Base-by-base conservation (phyloP, 35 echinoderm and acorn worm genomes). In the Diadema setosum region DNA sequence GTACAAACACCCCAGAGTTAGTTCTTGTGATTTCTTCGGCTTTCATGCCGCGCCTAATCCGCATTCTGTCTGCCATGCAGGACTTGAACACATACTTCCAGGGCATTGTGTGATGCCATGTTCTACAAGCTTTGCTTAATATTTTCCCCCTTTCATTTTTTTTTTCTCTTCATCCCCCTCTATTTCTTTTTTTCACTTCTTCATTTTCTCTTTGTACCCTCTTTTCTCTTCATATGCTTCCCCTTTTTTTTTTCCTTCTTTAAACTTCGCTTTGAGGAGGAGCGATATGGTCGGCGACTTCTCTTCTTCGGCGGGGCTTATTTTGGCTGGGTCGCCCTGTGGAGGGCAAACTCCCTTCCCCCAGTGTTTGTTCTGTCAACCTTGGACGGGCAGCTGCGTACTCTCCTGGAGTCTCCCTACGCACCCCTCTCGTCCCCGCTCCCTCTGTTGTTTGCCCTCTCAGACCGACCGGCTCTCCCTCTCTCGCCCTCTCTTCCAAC, bases 321-420 rank as follows among this genome's bases (percentile, higher is more conserved):
- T 78, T 78, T 78, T 78, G 9, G 17, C 73, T 44, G 40, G 73
- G 35, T 78, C 73, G 44, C 73, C 44, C 40, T 43, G n/a, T 78
- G 33, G 35, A 78, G 73, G 73, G 73, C 73, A 78, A 78, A 78
- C 73, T 78, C 73, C 73, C 73, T n/a, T 78, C 73, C 44, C 73
- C 73, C 44, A 34, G 63, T 78, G 73, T 78, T 78, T 78, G 73
- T 78, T 78, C 73, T 78, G 73, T 78, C 73, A 78, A 78, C 73
- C 44, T 78, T 44, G 73, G 35, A n/a, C 73, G 8, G 73, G 73
- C 73, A 78, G 73, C 73, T 78, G 73, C 34, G 73, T 44, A n/a
- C 35, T 17, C 73, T n/a, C 34, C 25, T 6, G 7, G 24, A 21
- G 35, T 41, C 33, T 41, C 73, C 14, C 1, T 42, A 44, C 33